Evolutionary conservation across 2,888 invertebrate genomes (phyloP).

Genomic region (Fragum whitleyi): DNA sequence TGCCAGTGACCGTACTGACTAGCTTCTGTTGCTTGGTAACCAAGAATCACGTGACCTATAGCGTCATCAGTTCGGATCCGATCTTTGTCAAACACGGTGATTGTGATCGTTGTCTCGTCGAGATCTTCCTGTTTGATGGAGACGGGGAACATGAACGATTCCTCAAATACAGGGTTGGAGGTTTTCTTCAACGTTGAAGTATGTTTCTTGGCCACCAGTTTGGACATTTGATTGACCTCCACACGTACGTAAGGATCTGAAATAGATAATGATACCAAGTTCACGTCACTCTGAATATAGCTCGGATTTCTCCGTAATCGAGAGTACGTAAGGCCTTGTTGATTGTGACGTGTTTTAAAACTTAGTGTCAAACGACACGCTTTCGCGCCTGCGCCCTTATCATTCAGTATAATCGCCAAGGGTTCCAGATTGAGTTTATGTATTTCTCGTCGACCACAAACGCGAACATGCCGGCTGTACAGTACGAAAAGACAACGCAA

Average conservation of each 20-base stretch:
- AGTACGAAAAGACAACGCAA: too few species aligned
- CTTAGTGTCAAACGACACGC: too few species aligned
- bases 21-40: slow-evolving; percentile 83
- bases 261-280: slow-evolving; percentile 45
- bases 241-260: slow-evolving; percentile 85
- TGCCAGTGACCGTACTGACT: slow-evolving; percentile 84
- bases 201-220: slow-evolving; percentile 79
- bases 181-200: slow-evolving; percentile 76
- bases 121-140: slow-evolving; percentile 82
- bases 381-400: too few species aligned
- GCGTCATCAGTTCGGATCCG: slow-evolving; percentile 84
- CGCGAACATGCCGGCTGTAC: too few species aligned
- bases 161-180: slow-evolving; percentile 75
- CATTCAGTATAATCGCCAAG: too few species aligned
- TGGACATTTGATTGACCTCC: slow-evolving; percentile 81
- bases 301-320: too few species aligned
- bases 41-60: slow-evolving; percentile 83
- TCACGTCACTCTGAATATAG: too few species aligned
- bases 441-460: too few species aligned
- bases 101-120: slow-evolving; percentile 82
- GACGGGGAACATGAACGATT: slow-evolving; percentile 76
- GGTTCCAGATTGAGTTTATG: too few species aligned
- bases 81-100: slow-evolving; percentile 82
- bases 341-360: too few species aligned
- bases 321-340: too few species aligned